phyloP scores from a whole-genome alignment of 2,113 vertebrate genomes.

The Lycocorax pyrrhopterus region DNA sequence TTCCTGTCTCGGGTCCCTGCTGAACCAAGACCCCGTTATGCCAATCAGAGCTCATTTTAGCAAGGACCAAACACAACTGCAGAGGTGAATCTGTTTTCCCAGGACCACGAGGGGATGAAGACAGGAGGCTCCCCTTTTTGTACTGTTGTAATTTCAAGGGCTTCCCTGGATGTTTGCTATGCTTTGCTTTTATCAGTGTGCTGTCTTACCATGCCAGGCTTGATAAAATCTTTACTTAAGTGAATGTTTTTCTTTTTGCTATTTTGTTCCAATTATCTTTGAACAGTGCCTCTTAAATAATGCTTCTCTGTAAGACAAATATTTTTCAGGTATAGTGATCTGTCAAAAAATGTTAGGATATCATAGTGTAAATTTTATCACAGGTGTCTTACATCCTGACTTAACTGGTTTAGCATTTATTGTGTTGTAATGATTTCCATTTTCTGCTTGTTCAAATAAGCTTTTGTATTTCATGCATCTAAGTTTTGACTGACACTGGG shows the following conservation, averaged over 20 bases:
- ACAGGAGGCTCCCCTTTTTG: background rate
- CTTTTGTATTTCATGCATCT: background rate
- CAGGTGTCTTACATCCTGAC: background rate
- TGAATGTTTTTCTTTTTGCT: background rate
- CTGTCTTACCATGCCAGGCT: background rate
- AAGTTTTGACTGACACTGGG: background rate
- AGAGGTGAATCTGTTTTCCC: background rate
- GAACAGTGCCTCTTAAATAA: background rate
- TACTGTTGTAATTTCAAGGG: background rate
- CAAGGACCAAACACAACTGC: background rate
- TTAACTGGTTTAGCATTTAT: slow-evolving; percentile 10
- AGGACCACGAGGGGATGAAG: background rate
- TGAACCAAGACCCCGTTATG: background rate
- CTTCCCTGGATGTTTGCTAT: background rate
- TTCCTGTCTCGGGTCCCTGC: background rate
- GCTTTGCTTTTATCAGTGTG: background rate
- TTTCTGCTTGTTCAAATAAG: background rate
- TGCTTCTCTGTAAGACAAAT: background rate
- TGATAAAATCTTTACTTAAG: background rate
- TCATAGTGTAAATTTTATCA: background rate
- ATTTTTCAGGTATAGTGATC: background rate
- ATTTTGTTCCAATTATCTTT: background rate
- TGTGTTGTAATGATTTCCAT: background rate
- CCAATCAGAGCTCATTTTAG: background rate
- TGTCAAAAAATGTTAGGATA: background rate